Conservation (phyloP, 1,140 invertebrate genomes). For the Colletes gigas region DNA sequence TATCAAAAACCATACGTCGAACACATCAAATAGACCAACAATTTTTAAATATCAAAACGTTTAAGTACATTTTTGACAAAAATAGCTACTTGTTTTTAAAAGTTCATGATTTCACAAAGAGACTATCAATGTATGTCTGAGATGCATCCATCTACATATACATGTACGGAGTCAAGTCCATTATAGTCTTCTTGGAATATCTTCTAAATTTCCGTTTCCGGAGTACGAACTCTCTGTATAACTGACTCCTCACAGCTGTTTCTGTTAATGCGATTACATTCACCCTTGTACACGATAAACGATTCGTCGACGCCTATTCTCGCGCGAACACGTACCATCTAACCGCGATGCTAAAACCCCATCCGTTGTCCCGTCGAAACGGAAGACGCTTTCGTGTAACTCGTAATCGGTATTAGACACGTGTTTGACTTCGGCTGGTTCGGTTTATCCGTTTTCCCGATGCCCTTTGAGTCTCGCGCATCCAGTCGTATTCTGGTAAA, state of each 20-base stretch:
- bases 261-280: constrained; percentile 22
- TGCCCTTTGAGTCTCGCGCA: constrained; percentile 55
- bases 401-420: constrained; percentile 13
- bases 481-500: constrained; percentile 25
- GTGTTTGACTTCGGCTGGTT: neutral
- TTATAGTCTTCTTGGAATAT: no score
- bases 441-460: constrained; percentile 24
- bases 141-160: no score
- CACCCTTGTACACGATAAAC: neutral
- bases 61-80: no score
- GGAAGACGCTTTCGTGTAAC: constrained; percentile 8
- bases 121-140: no score
- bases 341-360: neutral
- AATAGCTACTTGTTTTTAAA: no score
- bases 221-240: neutral
- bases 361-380: neutral
- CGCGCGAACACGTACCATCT: neutral
- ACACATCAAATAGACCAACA: no score
- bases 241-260: neutral
- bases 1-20: no score
- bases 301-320: neutral
- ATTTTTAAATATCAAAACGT: no score
- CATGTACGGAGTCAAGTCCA: no score
- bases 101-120: no score
- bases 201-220: no score